phyloP scores from a whole-genome alignment of 2,113 vertebrate species.

The Hippocampus mohnikei region DNA sequence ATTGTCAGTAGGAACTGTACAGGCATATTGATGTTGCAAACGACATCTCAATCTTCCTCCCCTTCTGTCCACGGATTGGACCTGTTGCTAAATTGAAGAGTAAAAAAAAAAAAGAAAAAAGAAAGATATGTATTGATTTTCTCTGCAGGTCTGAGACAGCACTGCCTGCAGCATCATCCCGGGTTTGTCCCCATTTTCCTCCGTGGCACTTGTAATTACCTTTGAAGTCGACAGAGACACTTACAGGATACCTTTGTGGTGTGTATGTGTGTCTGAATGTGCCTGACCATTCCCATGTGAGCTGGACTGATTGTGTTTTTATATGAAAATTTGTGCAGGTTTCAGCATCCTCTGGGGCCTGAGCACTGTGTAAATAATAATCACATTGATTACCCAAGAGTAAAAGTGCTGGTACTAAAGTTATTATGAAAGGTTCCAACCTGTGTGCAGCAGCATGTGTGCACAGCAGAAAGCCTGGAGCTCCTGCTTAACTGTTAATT shows the following conservation, averaged over 20 bases:
- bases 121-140: not conserved
- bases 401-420: constrained; percentile 59
- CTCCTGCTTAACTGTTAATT: constrained; percentile 48
- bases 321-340: constrained; percentile 15
- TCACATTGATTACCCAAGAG: constrained; percentile 70
- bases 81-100: not conserved
- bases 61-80: not conserved
- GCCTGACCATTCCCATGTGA: constrained; percentile 24
- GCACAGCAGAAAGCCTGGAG: constrained; percentile 21
- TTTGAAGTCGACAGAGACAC: constrained; percentile 49
- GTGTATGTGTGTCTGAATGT: constrained; percentile 3
- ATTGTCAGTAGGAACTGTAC: not conserved
- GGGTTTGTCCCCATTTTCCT: constrained; percentile 35
- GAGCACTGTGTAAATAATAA: constrained; percentile 63
- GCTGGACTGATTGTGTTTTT: constrained; percentile 14
- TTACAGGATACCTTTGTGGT: constrained; percentile 26
- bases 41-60: not conserved
- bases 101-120: not conserved
- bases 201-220: constrained; percentile 59
- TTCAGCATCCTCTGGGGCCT: constrained; percentile 41
- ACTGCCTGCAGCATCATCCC: constrained; percentile 13
- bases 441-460: constrained; percentile 20
- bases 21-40: not conserved
- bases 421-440: constrained; percentile 57
- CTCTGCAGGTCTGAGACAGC: constrained; percentile 19